Evolutionary conservation across 2,113 vertebrate species (phyloP).

Genomic region (Bambusicola thoracicus): DNA sequence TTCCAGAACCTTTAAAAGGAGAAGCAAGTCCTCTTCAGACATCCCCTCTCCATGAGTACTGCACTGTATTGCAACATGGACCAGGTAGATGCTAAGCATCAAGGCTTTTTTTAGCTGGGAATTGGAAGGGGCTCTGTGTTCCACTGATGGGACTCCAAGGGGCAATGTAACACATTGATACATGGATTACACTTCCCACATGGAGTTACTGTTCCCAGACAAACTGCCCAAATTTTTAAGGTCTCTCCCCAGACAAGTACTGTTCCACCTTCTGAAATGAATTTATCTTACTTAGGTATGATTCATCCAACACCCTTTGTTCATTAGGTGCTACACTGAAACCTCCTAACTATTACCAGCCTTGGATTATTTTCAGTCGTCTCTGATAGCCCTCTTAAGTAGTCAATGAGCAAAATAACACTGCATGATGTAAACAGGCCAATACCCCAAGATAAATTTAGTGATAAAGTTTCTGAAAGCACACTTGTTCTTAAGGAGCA

Average conservation of each 20-base stretch:
- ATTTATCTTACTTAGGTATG: background rate
- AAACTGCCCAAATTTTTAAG: background rate
- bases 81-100: background rate
- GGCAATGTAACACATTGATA: background rate
- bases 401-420: background rate
- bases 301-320: background rate
- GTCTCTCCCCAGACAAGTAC: background rate
- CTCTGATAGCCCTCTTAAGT: background rate
- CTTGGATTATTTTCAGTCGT: background rate
- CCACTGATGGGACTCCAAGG: background rate
- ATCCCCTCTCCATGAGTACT: background rate
- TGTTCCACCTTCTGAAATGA: background rate
- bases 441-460: background rate
- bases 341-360: background rate
- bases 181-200: background rate
- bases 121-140: background rate
- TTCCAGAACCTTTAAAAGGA: background rate
- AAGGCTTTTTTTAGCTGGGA: background rate
- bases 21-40: background rate
- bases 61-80: background rate
- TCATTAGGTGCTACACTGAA: background rate
- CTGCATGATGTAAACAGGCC: background rate
- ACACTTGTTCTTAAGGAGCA: conserved; percentile 2
- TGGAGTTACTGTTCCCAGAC: background rate
- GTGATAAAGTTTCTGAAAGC: background rate